phyloP scores from a whole-genome alignment of 2,888 invertebrate species.

The Drosophila planitibia region DNA sequence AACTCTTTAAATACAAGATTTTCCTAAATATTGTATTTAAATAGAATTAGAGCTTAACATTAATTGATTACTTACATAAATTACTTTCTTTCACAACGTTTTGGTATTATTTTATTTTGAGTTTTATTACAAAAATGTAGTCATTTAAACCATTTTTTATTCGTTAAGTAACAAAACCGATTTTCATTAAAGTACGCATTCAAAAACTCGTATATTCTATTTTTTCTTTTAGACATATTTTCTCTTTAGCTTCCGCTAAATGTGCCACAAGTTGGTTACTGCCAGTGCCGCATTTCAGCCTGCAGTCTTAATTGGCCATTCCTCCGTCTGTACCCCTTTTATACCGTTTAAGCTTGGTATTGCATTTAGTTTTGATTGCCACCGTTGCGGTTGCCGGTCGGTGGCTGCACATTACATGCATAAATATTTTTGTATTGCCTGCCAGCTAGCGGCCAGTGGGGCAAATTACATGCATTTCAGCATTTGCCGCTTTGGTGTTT shows the following conservation, averaged over 20 bases:
- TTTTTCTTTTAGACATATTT: background rate
- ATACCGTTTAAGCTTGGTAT: constrained; percentile 47
- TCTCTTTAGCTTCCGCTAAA: constrained; percentile 20
- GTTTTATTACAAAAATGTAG: too few species aligned
- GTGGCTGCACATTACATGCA: constrained; percentile 40
- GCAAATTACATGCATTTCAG: constrained; percentile 67
- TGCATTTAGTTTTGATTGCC: constrained; percentile 71
- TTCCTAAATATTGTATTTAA: background rate
- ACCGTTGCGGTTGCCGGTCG: constrained; percentile 44
- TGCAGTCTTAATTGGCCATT: constrained; percentile 8
- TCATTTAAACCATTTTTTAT: background rate
- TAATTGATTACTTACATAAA: background rate
- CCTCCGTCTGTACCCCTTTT: background rate
- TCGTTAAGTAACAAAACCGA: background rate
- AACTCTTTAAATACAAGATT: background rate
- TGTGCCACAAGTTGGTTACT: constrained; percentile 39
- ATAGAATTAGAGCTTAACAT: background rate
- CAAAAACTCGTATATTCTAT: background rate
- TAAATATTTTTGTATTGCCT: constrained; percentile 44
- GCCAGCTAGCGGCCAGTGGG: constrained; percentile 43
- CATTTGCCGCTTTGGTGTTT: constrained; percentile 58
- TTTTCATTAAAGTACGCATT: constrained; percentile 1
- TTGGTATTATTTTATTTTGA: background rate
- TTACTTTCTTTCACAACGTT: background rate
- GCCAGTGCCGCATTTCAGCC: constrained; percentile 35